Percentiles rank a stretch among this genome's conserved stretches.
Evolutionary conservation across 2,113 vertebrate species (phyloP).

Genomic region (Rhabdomys dilectus): DNA sequence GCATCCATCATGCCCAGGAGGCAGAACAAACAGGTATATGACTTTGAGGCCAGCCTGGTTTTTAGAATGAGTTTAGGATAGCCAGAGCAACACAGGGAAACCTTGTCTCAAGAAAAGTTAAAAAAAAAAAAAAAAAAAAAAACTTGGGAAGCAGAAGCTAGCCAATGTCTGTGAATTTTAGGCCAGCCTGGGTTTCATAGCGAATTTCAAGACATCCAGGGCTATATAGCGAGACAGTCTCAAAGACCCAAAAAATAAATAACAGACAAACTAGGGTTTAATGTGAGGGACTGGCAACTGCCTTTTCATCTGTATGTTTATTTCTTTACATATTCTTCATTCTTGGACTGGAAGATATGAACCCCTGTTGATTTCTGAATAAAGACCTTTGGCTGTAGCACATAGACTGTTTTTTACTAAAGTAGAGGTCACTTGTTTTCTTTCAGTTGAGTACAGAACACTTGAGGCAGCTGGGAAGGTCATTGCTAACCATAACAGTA

Average conservation of each 20-base stretch:
- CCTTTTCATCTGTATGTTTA: not conserved
- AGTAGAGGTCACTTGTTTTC: not conserved
- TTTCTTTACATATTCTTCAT: constrained; percentile 40
- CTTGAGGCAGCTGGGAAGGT: not conserved
- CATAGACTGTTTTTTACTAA: not conserved
- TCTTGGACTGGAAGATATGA: not conserved
- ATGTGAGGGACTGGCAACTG: not conserved
- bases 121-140: not conserved
- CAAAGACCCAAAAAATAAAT: not conserved
- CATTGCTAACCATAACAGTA: not conserved
- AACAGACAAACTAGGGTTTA: not conserved
- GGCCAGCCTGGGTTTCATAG: not conserved
- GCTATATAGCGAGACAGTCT: not conserved
- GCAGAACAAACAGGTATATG: not conserved
- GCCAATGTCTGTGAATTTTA: not conserved
- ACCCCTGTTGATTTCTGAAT: not conserved
- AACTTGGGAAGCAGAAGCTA: not conserved
- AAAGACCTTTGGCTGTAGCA: constrained; percentile 28
- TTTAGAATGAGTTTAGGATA: not conserved
- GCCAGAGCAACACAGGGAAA: not conserved
- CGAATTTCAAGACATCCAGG: not conserved
- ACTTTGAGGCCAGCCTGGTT: not conserved
- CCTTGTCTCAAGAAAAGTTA: not conserved
- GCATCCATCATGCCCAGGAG: too few species aligned
- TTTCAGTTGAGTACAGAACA: not conserved